A percentile compares a stretch with the other conserved stretches of the same genome.
phyloP scores from a whole-genome alignment of 2,888 invertebrate genomes.

The Anagyrus pseudococci region DNA sequence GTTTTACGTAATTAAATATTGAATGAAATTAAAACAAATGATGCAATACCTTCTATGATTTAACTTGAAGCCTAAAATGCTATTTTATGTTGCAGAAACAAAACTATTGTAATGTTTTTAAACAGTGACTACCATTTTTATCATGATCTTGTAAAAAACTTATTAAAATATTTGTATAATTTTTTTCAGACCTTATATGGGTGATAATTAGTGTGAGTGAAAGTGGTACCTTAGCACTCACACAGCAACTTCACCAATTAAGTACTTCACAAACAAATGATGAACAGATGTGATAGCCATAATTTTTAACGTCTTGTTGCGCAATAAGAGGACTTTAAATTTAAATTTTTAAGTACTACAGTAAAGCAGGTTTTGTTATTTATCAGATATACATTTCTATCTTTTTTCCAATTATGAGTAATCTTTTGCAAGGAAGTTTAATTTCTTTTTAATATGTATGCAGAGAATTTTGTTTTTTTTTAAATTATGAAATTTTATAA shows the following conservation, averaged over 20 bases:
- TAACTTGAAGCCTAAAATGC: no score
- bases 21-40: background rate
- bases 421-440: slow-evolving; percentile 29
- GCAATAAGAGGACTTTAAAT: slow-evolving; percentile 24
- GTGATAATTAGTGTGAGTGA: slow-evolving; percentile 82
- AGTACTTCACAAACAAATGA: slow-evolving; percentile 61
- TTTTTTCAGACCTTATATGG: slow-evolving; percentile 76
- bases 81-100: no score
- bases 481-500: slow-evolving; percentile 34
- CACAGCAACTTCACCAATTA: slow-evolving; percentile 76
- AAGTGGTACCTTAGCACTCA: slow-evolving; percentile 79
- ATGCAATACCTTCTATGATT: no score
- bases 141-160: background rate
- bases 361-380: slow-evolving; percentile 28
- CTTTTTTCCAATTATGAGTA: slow-evolving; percentile 15
- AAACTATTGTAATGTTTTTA: background rate
- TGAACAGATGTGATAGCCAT: slow-evolving; percentile 59
- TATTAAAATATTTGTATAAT: slow-evolving; percentile 3
- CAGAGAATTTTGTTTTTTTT: slow-evolving; percentile 11
- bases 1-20: background rate
- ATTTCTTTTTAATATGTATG: slow-evolving; percentile 24
- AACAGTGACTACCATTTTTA: background rate
- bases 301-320: slow-evolving; percentile 33
- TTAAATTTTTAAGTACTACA: slow-evolving; percentile 29
- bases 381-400: slow-evolving; percentile 29